phyloP scores from a whole-genome alignment of 2,797 vertebrate species.

The Schizopygopsis malacanthus region DNA sequence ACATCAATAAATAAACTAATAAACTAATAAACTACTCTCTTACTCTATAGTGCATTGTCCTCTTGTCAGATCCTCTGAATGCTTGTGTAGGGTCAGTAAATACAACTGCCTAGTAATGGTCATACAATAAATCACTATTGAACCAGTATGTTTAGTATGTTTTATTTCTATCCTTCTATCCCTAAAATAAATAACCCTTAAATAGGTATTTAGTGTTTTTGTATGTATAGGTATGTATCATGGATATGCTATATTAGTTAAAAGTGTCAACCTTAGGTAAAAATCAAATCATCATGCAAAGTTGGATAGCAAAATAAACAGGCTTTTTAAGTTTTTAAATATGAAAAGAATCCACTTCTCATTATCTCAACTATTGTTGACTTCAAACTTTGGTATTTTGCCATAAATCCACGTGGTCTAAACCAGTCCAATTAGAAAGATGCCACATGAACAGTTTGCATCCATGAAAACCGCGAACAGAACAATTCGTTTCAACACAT shows the following conservation, averaged over 20 bases:
- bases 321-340: not conserved
- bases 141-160: not conserved
- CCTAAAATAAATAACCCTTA: not conserved
- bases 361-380: not conserved
- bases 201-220: not conserved
- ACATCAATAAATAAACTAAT: not conserved
- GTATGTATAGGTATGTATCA: not conserved
- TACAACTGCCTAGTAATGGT: not conserved
- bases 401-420: not conserved
- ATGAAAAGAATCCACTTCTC: not conserved
- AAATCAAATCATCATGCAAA: not conserved
- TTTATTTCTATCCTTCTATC: not conserved
- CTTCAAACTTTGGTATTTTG: slow-evolving; percentile 1
- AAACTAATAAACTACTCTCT: not conserved
- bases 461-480: not conserved
- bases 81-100: not conserved
- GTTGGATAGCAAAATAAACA: not conserved
- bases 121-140: not conserved
- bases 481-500: not conserved
- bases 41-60: not conserved
- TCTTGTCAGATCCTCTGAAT: not conserved
- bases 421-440: not conserved
- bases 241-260: not conserved
- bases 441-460: not conserved
- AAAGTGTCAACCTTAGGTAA: not conserved